Evolutionary conservation across 2,888 invertebrate species (phyloP), one percentile per base, ranked within the genome.

Genomic region (Magallana nippona): DNA sequence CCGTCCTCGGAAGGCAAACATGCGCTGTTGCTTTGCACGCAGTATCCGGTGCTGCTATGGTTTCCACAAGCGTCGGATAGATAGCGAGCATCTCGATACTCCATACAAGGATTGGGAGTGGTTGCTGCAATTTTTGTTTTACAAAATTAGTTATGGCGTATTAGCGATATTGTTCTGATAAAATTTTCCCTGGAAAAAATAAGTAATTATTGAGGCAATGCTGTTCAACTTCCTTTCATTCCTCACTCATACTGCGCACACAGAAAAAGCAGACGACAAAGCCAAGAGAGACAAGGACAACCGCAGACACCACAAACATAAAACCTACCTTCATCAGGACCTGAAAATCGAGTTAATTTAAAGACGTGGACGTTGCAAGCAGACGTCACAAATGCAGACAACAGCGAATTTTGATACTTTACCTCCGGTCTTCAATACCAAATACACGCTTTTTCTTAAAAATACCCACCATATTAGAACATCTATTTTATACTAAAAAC

Each of bases 31-130:
- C 32, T n/a, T 15, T n/a, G 10, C 8, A 22, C 80, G 55, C 83
- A 83, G 63, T 58, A 80, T 11, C 80, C 80, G 19, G 63, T 27
- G 27, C 17, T 22, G 19, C 83, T 79, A 32, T 83, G 57, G 15
- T 60, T 32, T 32, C 83, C 83, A 57, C 83, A 83, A 32, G 71
- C 80, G 27, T 77, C 79, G 22, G 71, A 71, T 13, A 71, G 15
- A 71, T 71, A 2, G 1, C 71, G 32, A 32, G 22, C 27, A 22
- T 27, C 71, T 5, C 71, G 71, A 22, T 27, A 71, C 27, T 27
- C 71, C 27, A 27, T 1, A 22, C 71, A 71, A 27, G 71, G 71
- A 71, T 71, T 71, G 5, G 71, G 71, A 0, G 71, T 71, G 15
- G 71, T 71, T 27, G 71, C 71, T 71, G 71, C 5, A 71, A 71